These are phyloP conservation scores for Pelochelys cantorii DNA, from an alignment of 2,797 vertebrate species.

Conservation along the genomic window DNA sequence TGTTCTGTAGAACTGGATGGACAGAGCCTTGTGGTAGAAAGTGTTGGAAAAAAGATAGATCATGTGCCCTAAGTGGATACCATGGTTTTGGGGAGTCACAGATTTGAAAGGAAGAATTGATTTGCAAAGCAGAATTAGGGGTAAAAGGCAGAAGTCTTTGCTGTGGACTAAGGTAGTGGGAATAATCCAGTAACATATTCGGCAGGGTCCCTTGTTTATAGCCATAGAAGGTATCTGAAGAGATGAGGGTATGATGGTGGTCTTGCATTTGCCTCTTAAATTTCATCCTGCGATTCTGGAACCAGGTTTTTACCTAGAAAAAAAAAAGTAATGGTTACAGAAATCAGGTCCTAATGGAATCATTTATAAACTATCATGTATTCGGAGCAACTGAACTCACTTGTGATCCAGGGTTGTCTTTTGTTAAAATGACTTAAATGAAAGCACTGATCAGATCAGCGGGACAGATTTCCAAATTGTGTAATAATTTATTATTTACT, in stretches of 20 bases:
- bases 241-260: slow-evolving; percentile 48
- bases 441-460: not conserved
- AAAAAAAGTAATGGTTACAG: not conserved
- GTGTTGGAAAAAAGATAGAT: not conserved
- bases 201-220: not conserved
- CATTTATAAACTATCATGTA: not conserved
- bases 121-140: not conserved
- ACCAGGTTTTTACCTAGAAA: slow-evolving; percentile 88
- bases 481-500: not conserved
- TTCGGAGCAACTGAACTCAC: not conserved
- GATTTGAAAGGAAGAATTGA: slow-evolving; percentile 41
- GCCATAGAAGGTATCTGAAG: not conserved
- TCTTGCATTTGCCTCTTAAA: slow-evolving; percentile 85
- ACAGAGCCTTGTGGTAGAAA: slow-evolving; percentile 38
- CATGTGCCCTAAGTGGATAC: not conserved
- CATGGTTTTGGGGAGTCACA: not conserved
- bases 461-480: not conserved
- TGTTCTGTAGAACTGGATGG: not conserved
- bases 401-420: not conserved
- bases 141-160: slow-evolving; percentile 33
- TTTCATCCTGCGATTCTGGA: slow-evolving; percentile 89
- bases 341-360: not conserved
- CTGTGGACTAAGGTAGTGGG: not conserved
- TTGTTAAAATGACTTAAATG: not conserved
- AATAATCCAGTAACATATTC: not conserved